Evolutionary conservation across 1,140 invertebrate genomes (phyloP).

Genomic region (Melipona quadrifasciata): DNA sequence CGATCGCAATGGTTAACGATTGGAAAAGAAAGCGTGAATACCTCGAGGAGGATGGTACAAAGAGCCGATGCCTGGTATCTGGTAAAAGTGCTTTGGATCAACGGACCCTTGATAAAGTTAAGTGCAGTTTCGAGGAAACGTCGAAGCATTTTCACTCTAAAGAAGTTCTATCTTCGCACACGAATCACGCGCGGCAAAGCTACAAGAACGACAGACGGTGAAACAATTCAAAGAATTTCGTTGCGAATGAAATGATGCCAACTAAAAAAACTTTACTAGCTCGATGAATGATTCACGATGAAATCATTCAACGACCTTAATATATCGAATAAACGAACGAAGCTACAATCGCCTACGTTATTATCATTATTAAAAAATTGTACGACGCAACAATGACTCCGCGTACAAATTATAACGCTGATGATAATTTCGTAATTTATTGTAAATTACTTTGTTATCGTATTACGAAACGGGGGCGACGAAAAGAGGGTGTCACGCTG

Average conservation of each 20-base stretch:
- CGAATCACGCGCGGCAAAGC: background rate
- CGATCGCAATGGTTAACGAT: background rate
- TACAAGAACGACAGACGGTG: background rate
- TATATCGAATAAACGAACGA: too few species aligned
- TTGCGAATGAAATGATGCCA: too few species aligned
- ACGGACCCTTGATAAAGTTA: conserved; percentile 4
- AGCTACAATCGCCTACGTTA: too few species aligned
- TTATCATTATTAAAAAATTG: too few species aligned
- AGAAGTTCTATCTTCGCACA: background rate
- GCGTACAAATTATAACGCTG: too few species aligned
- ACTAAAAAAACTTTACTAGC: too few species aligned
- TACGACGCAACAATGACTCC: too few species aligned
- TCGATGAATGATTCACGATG: too few species aligned
- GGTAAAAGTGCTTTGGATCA: background rate
- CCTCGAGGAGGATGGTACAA: background rate
- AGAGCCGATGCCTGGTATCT: background rate
- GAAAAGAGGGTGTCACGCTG: background rate
- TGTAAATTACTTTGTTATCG: too few species aligned
- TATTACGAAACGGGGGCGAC: too few species aligned
- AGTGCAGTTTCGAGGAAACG: background rate
- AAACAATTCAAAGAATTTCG: background rate
- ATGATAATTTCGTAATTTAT: too few species aligned
- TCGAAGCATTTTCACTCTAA: background rate
- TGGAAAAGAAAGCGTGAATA: background rate
- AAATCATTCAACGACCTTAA: too few species aligned